These are phyloP conservation scores for Xanthorhoe designata DNA, from an alignment of 2,888 invertebrate genomes.

Conservation along the genomic window DNA sequence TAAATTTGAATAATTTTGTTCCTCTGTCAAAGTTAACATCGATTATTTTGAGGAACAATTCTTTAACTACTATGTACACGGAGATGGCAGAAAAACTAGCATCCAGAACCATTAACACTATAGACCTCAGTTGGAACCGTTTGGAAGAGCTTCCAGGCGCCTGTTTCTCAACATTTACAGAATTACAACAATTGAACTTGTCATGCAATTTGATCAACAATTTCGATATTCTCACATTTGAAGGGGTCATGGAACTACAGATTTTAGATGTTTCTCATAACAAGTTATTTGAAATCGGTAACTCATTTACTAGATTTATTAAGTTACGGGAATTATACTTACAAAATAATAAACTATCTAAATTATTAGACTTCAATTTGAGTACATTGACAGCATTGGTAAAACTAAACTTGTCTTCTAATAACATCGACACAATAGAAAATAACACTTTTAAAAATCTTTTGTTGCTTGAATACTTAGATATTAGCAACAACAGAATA, in stretches of 20 bases:
- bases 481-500: constrained; percentile 36
- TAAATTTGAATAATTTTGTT: constrained; percentile 22
- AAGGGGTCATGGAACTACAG: constrained; percentile 25
- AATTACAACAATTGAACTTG: constrained; percentile 29
- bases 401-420: constrained; percentile 29
- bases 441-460: constrained; percentile 24
- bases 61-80: constrained; percentile 13
- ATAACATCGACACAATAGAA: constrained; percentile 23
- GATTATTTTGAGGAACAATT: constrained; percentile 22
- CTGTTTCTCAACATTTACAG: constrained; percentile 24
- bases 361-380: constrained; percentile 22
- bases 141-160: constrained; percentile 22
- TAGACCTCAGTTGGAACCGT: constrained; percentile 29
- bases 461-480: constrained; percentile 25
- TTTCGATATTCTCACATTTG: constrained; percentile 35
- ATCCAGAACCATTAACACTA: constrained; percentile 13
- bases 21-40: not conserved
- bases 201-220: constrained; percentile 28
- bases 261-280: constrained; percentile 31
- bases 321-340: constrained; percentile 26
- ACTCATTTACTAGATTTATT: constrained; percentile 28
- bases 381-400: constrained; percentile 11
- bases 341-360: constrained; percentile 27
- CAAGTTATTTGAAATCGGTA: constrained; percentile 26
- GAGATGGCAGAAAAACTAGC: not conserved